Evolutionary conservation across 2,113 vertebrate species (phyloP).

Genomic region (Cryptotis parvus): DNA sequence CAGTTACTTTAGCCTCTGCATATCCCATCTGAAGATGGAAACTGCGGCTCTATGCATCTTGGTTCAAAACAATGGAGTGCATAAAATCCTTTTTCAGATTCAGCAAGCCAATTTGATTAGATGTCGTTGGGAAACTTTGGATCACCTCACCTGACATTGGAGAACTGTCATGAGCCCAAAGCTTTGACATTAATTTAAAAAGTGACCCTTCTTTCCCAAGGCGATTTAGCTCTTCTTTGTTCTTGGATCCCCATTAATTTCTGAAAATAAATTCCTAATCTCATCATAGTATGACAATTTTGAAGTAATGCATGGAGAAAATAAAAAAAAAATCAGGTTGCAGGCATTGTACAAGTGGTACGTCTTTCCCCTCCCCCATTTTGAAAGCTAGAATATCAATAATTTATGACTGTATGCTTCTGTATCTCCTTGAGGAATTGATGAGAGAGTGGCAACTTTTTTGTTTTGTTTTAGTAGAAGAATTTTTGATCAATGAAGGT

Average conservation of each 20-base stretch:
- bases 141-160: neutral
- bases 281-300: constrained; percentile 45
- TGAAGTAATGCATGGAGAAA: constrained; percentile 7
- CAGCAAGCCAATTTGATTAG: neutral
- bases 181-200: constrained; percentile 27
- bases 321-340: constrained; percentile 62
- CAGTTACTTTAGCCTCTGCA: no score
- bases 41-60: neutral
- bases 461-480: constrained; percentile 46
- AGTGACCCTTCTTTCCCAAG: neutral
- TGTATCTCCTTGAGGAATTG: constrained; percentile 63
- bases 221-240: neutral
- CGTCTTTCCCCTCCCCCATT: neutral
- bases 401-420: constrained; percentile 66
- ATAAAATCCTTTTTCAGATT: neutral
- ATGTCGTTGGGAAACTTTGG: neutral
- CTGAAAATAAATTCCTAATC: constrained; percentile 24
- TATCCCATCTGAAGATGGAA: neutral
- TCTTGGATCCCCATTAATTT: neutral
- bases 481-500: constrained; percentile 76
- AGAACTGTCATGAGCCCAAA: neutral
- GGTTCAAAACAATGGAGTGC: neutral
- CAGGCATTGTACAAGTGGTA: constrained; percentile 14
- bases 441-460: constrained; percentile 45
- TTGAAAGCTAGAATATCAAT: constrained; percentile 64